A percentile compares a stretch with the other conserved stretches of the same genome.
Conservation (phyloP, 1,140 invertebrate genomes). For the Paraescarpia echinospica region DNA sequence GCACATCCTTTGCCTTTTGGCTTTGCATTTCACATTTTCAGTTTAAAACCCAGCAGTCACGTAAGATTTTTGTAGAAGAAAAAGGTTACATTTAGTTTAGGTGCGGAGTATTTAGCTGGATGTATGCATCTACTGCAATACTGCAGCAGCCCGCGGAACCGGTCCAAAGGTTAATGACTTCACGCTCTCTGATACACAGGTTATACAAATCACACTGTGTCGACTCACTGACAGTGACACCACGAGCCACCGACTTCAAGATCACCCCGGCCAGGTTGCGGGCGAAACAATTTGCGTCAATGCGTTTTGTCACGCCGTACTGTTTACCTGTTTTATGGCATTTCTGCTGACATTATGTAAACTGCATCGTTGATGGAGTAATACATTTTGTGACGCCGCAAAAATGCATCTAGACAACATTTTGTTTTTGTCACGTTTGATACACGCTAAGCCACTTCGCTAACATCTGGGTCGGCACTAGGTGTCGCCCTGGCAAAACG, state of each 20-base stretch:
- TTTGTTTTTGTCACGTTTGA: not conserved
- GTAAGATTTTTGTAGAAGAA: not conserved
- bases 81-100: not conserved
- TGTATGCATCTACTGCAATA: not conserved
- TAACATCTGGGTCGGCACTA: not conserved
- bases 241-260: not conserved
- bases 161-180: not conserved
- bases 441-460: not conserved
- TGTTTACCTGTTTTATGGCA: not conserved
- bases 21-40: no score
- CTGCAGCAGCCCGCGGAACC: not conserved
- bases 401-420: conserved; percentile 6
- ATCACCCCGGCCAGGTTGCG: not conserved
- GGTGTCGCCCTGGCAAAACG: not conserved
- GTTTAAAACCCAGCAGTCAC: no score
- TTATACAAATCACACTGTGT: not conserved
- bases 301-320: not conserved
- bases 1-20: no score
- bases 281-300: not conserved
- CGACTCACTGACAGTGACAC: no score
- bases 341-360: not conserved
- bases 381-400: not conserved
- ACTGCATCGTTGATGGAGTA: not conserved
- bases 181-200: not conserved
- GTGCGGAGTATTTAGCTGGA: not conserved